Base-by-base conservation (phyloP, 2,113 vertebrate species). In the Cyanoramphus novaezelandiae region DNA sequence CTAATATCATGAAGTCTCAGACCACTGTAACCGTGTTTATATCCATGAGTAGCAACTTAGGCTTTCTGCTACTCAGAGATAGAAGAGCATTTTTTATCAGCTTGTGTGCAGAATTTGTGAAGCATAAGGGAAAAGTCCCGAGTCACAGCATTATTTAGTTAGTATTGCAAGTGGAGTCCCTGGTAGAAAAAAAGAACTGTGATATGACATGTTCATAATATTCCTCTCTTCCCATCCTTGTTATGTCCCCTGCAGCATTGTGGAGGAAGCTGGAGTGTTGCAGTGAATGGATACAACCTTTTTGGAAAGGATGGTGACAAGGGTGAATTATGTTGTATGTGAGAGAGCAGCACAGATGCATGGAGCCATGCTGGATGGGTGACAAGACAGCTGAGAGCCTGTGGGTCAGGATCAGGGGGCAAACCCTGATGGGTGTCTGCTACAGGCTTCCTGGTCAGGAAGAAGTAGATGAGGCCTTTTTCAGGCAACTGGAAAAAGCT, bases 71-170 rank as follows among this genome's bases (percentile, higher is more conserved):
- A 63, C 35, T 90, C 41, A 70, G 55, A 69, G 91, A 71, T 83
- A 93, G 85, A 94, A 63, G n/a, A 83, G 12, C n/a, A n/a, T 60
- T 93, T 95, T 95, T 95, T 90, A 94, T 92, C 93, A 86, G 72
- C 65, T 80, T 71, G 29, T 28, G 47, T 60, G 43, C 76, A 94
- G 80, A 53, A 88, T 83, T 88, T 70, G 52, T 60, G 82, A 96
- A 83, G 79, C 62, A 59, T 47, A 60, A 9, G 71, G 50, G 41
- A 81, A 43, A 95, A 88, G 31, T 93, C 86, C 83, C 62, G 62
- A 74, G 17, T 81, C 77, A 85, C 81, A 92, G 70, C 8, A 47
- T 43, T 91, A 82, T 67, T 91, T 89, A 76, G 31, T 79, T 64
- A 83, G 23, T 64, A 27, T 39, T 93, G 79, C 80, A 86, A 95